phyloP scores from a whole-genome alignment of 2,888 invertebrate genomes.

The Plagodis dolabraria region DNA sequence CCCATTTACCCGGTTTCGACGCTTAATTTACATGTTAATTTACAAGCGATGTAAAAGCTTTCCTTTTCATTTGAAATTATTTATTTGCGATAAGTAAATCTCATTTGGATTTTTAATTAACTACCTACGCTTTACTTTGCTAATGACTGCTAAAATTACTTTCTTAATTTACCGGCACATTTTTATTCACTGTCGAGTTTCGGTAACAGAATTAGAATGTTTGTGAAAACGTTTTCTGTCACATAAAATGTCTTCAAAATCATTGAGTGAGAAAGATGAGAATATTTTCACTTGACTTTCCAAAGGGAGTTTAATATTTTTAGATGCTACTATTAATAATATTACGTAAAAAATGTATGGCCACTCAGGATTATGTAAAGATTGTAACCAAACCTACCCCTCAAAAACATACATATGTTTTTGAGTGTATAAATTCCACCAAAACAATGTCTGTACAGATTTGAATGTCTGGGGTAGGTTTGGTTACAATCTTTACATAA shows the following conservation, averaged over 20 bases:
- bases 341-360: too few relatives aligned
- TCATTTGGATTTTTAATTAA: constrained; percentile 45
- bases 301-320: too few relatives aligned
- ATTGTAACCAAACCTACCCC: too few relatives aligned
- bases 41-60: constrained; percentile 39
- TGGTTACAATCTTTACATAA: too few relatives aligned
- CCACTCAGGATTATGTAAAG: too few relatives aligned
- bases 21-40: constrained; percentile 44
- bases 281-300: too few relatives aligned
- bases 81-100: constrained; percentile 47
- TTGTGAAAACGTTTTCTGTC: constrained; percentile 14
- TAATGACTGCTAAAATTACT: constrained; percentile 35
- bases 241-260: constrained; percentile 9
- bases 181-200: constrained; percentile 22
- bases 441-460: not conserved
- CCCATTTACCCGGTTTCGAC: constrained; percentile 29
- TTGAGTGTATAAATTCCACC: too few relatives aligned
- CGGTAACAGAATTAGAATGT: constrained; percentile 7
- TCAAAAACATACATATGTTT: too few relatives aligned
- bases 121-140: constrained; percentile 35
- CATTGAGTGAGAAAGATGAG: not conserved
- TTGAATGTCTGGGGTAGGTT: not conserved
- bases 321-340: too few relatives aligned
- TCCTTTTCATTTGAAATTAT: constrained; percentile 42
- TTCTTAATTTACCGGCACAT: constrained; percentile 26